Evolutionary conservation across 1,140 invertebrate species (phyloP).

Genomic region (Drosophila fuyamai): DNA sequence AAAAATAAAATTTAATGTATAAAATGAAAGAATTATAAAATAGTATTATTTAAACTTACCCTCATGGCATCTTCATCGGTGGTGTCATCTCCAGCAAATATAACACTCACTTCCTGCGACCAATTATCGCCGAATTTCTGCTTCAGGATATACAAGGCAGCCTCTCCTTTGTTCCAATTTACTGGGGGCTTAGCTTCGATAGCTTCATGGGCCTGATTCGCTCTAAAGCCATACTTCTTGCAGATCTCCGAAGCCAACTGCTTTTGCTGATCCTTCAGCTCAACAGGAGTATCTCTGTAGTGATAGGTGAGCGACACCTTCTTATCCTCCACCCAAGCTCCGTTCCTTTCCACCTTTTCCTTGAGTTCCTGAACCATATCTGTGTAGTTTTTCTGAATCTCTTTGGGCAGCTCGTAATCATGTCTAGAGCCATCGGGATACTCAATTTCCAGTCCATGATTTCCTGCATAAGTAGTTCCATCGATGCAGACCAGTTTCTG

Average conservation of each 20-base stretch:
- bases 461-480: slow-evolving; percentile 95
- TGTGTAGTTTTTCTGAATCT: slow-evolving; percentile 92
- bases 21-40: background rate
- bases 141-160: slow-evolving; percentile 94
- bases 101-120: slow-evolving; percentile 93
- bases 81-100: slow-evolving; percentile 95
- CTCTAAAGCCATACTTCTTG: slow-evolving; percentile 89
- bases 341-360: slow-evolving; percentile 92
- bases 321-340: slow-evolving; percentile 96
- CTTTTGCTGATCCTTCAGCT: slow-evolving; percentile 87
- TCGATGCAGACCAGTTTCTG: slow-evolving; percentile 94
- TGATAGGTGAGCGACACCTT: slow-evolving; percentile 94
- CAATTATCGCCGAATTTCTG: slow-evolving; percentile 95
- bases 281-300: slow-evolving; percentile 91
- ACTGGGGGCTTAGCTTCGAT: slow-evolving; percentile 95
- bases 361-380: slow-evolving; percentile 91
- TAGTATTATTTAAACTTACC: slow-evolving; percentile 85
- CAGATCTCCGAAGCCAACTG: slow-evolving; percentile 90
- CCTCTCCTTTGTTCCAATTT: slow-evolving; percentile 95
- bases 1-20: slow-evolving; percentile 27
- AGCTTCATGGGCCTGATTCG: slow-evolving; percentile 92
- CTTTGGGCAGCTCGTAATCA: slow-evolving; percentile 93
- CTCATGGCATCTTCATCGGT: slow-evolving; percentile 96
- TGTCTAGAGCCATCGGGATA: slow-evolving; percentile 95
- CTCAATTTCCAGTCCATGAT: slow-evolving; percentile 94